A percentile compares a stretch with the other conserved stretches of the same genome.
phyloP scores from a whole-genome alignment of 2,888 invertebrate species.

The Tetropium fuscum region DNA sequence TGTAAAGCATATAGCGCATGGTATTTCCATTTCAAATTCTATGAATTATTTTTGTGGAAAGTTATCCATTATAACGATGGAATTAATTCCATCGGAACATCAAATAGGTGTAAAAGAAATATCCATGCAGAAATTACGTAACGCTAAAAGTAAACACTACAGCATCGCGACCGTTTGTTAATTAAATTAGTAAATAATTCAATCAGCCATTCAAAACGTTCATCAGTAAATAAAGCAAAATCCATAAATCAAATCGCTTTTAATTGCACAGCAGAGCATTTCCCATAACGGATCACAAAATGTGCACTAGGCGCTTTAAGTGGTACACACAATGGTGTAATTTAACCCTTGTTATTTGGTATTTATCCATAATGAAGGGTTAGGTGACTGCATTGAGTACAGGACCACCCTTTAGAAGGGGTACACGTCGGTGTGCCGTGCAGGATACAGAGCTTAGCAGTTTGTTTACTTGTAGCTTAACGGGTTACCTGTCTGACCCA shows the following conservation, averaged over 20 bases:
- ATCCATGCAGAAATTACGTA: neutral
- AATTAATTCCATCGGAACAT: neutral
- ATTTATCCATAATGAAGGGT: conserved; percentile 59
- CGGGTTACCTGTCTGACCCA: conserved; percentile 25
- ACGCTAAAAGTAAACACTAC: neutral
- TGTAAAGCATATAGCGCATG: neutral
- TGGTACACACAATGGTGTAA: conserved; percentile 57
- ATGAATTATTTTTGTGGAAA: neutral
- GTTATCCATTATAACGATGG: neutral
- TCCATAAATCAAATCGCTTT: conserved; percentile 34
- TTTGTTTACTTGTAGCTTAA: conserved; percentile 19
- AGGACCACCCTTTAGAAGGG: conserved; percentile 37
- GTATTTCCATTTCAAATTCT: neutral
- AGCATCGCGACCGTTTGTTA: neutral
- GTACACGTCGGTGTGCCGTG: conserved; percentile 8
- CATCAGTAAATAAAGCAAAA: conserved; percentile 10
- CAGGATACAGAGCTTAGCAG: conserved; percentile 2
- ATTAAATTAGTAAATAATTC: conserved; percentile 15
- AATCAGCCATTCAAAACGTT: conserved; percentile 11
- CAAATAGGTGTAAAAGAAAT: neutral
- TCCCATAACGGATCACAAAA: conserved; percentile 39
- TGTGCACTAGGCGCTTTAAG: conserved; percentile 48
- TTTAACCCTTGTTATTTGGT: conserved; percentile 61
- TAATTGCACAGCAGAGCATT: conserved; percentile 30
- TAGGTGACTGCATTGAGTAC: conserved; percentile 35